Evolutionary conservation across 2,888 invertebrate species (phyloP).

Genomic region (Andrena marginata): DNA sequence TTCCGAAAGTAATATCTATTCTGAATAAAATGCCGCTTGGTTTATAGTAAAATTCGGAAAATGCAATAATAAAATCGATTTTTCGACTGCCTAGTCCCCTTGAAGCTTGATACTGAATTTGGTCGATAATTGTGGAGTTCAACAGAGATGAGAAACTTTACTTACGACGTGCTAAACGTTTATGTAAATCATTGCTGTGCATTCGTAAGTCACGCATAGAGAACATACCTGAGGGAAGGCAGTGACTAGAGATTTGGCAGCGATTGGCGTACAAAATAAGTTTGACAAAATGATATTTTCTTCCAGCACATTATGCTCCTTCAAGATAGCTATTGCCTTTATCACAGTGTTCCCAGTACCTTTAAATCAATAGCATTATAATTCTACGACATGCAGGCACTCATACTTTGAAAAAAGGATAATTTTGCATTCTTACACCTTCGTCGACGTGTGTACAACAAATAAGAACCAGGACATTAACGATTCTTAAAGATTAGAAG

Average conservation of each 20-base stretch:
- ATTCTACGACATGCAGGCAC: constrained; percentile 52
- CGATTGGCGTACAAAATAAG: constrained; percentile 97
- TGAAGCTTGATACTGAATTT: too few relatives aligned
- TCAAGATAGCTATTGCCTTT: constrained; percentile 96
- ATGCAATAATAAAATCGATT: too few relatives aligned
- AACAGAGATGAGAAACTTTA: background rate
- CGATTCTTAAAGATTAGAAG: background rate
- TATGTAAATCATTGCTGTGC: background rate
- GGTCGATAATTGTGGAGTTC: too few relatives aligned
- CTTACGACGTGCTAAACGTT: background rate
- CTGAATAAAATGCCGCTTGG: too few relatives aligned
- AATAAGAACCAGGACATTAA: background rate
- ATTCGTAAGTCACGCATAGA: background rate
- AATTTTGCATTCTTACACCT: constrained; percentile 1
- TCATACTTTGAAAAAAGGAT: background rate
- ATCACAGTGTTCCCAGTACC: constrained; percentile 98
- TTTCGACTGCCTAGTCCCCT: too few relatives aligned
- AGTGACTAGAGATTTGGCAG: constrained; percentile 93
- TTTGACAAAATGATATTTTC: constrained; percentile 98
- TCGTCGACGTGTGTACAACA: background rate
- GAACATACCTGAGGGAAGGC: constrained; percentile 90
- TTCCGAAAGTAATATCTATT: too few relatives aligned
- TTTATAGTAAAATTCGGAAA: too few relatives aligned
- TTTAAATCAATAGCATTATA: constrained; percentile 74
- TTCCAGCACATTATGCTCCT: constrained; percentile 97